Base-by-base conservation (phyloP, 2,113 vertebrate species). In the Lates calcarifer region DNA sequence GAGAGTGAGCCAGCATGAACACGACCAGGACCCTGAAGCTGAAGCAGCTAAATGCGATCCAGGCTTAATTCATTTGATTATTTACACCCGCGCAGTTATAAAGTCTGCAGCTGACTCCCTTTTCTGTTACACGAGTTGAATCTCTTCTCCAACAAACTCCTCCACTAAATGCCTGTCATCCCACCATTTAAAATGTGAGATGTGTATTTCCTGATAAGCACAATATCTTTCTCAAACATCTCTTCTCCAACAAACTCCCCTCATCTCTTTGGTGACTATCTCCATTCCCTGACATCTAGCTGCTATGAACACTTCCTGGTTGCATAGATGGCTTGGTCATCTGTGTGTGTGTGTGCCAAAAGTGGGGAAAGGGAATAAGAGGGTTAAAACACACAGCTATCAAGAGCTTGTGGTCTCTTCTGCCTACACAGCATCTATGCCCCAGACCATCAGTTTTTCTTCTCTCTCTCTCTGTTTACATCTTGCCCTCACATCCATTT, bases 301-400 rank as follows among this genome's bases (percentile, higher is more conserved):
- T 73, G 28, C 43, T 73, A 20, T 47, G 22, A 66, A 56, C 7
- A 68, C 74, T 63, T 79, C 45, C 74, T 78, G 47, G 35, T 68
- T 39, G 66, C 51, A 24, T 9, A 55, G 57, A 37, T 55, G 60
- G 3, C 67, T 28, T 14, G 28, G 53, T 72, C 64, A 53, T 5
- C 15, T 53, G 64, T 10, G 57, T 66, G 74, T 77, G 62, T 68
- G 53, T 39, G 78, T 41, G 61, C 7, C 1, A 49, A 41, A 43
- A 74, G 75, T 29, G 45, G 41, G 35, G 26, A 29, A 20, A 14
- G 58, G 31, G 58, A n/a, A n/a, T n/a, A n/a, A n/a, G 24, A 3
- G 35, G 13, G 22, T 43, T 62, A 77, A 63, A 83, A 75, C 35
- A 60, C 61, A 79, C 47, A 87, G 33, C 60, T 47, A 61, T 61